phyloP scores from a whole-genome alignment of 2,797 vertebrate genomes.

The Botia almorhae region DNA sequence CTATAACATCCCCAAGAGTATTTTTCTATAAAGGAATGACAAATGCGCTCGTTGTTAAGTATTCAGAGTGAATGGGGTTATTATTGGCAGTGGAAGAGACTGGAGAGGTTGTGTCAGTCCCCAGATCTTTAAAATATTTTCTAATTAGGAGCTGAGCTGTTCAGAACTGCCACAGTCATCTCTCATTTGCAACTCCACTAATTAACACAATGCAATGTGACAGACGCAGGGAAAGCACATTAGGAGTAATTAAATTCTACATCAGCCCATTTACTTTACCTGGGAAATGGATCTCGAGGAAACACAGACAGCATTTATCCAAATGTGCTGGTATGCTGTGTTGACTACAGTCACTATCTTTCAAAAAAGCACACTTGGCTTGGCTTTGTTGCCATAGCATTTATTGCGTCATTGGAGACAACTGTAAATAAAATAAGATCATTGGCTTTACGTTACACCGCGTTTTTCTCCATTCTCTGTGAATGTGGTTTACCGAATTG shows the following conservation, averaged over 20 bases:
- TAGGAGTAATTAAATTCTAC: conserved; percentile 63
- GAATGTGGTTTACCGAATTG: no score
- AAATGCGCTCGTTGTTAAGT: conserved; percentile 15
- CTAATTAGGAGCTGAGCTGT: conserved; percentile 61
- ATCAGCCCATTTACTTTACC: conserved; percentile 44
- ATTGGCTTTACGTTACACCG: no score
- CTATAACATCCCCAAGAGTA: conserved; percentile 6
- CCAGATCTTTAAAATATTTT: conserved; percentile 60
- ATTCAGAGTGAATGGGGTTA: conserved; percentile 48
- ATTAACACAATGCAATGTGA: conserved; percentile 61
- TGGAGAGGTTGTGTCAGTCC: conserved; percentile 43
- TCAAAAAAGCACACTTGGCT: no score
- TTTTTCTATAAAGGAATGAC: conserved; percentile 29
- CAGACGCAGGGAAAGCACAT: conserved; percentile 52
- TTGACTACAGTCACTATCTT: not conserved
- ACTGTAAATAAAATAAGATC: no score
- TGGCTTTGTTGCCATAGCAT: no score
- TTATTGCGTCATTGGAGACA: no score
- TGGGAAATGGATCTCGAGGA: conserved; percentile 6
- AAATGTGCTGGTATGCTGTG: not conserved
- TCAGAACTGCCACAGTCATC: conserved; percentile 44
- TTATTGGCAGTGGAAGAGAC: conserved; percentile 50
- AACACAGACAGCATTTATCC: conserved; percentile 17
- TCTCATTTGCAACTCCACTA: conserved; percentile 54
- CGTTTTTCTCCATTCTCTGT: no score